Conservation (phyloP, 92 coral and sea anemone species). For the Epizoanthus stellaris region DNA sequence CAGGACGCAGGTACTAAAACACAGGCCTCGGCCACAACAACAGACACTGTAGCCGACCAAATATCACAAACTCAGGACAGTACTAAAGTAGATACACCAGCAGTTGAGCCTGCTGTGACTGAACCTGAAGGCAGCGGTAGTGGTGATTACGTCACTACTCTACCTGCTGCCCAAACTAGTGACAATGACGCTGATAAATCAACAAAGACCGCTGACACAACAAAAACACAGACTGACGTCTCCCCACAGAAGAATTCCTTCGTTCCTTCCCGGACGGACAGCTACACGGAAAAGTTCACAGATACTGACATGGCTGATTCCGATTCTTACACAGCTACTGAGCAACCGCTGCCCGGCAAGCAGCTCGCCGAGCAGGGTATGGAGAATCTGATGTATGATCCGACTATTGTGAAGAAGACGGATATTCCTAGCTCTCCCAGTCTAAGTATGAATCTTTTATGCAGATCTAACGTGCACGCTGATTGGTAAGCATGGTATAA, state of each 20-base stretch:
- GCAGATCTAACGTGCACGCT: slow-evolving; percentile 25
- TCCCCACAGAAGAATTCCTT: slow-evolving; percentile 43
- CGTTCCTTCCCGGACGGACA: slow-evolving; percentile 40
- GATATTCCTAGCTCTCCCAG: slow-evolving; percentile 70
- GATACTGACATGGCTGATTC: slow-evolving; percentile 41
- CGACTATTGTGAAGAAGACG: slow-evolving; percentile 90
- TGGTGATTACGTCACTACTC: slow-evolving; percentile 27
- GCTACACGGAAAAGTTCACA: slow-evolving; percentile 43
- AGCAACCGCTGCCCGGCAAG: slow-evolving; percentile 30
- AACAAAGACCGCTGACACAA: slow-evolving; percentile 29
- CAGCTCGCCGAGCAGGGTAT: slow-evolving; percentile 51
- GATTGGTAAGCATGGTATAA: neutral
- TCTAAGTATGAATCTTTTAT: slow-evolving; percentile 55
- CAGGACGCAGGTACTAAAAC: slow-evolving; percentile 54
- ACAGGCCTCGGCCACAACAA: slow-evolving; percentile 40
- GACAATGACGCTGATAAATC: slow-evolving; percentile 49
- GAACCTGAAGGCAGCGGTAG: slow-evolving; percentile 50
- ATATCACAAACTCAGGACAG: slow-evolving; percentile 42
- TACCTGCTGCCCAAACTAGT: slow-evolving; percentile 11
- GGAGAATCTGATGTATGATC: slow-evolving; percentile 80
- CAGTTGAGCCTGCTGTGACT: slow-evolving; percentile 43
- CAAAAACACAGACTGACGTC: slow-evolving; percentile 22
- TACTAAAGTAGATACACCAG: slow-evolving; percentile 57
- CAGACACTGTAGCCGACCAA: slow-evolving; percentile 21
- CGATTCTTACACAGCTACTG: slow-evolving; percentile 44